These are phyloP conservation scores for Ophraella communa DNA, from an alignment of 2,888 invertebrate species.

Conservation along the genomic window DNA sequence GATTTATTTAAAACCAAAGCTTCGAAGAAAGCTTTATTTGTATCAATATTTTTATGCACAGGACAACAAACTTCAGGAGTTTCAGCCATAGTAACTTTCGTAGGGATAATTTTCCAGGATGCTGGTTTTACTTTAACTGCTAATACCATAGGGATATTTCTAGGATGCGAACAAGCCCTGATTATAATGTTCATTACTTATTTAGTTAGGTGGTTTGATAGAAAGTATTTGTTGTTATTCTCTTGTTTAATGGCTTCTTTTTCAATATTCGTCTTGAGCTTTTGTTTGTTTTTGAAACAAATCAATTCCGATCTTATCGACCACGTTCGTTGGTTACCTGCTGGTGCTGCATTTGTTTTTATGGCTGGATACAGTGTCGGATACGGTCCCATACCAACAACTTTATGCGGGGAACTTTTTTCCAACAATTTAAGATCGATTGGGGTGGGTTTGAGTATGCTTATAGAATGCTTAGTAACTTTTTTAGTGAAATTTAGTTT, in stretches of 20 bases:
- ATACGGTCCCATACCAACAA: not conserved
- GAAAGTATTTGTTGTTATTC: not conserved
- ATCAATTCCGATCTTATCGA: not conserved
- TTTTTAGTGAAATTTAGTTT: not conserved
- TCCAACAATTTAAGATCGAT: not conserved
- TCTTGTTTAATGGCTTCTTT: not conserved
- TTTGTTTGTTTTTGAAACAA: not conserved
- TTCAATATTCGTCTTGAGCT: not conserved
- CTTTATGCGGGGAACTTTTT: not conserved
- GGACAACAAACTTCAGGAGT: not conserved
- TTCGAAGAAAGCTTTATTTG: not conserved
- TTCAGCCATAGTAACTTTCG: not conserved
- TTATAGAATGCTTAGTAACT: not conserved
- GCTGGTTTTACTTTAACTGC: not conserved
- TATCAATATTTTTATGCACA: not conserved
- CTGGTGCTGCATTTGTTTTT: not conserved
- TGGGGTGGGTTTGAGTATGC: not conserved
- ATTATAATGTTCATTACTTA: not conserved
- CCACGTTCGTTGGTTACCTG: not conserved
- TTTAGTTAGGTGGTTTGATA: not conserved
- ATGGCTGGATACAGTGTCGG: not conserved
- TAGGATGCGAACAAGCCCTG: not conserved
- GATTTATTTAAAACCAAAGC: not conserved
- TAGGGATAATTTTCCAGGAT: not conserved
- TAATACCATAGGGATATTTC: not conserved